Conservation (phyloP, 2,797 vertebrate species). For the Enteromius mattozi region DNA sequence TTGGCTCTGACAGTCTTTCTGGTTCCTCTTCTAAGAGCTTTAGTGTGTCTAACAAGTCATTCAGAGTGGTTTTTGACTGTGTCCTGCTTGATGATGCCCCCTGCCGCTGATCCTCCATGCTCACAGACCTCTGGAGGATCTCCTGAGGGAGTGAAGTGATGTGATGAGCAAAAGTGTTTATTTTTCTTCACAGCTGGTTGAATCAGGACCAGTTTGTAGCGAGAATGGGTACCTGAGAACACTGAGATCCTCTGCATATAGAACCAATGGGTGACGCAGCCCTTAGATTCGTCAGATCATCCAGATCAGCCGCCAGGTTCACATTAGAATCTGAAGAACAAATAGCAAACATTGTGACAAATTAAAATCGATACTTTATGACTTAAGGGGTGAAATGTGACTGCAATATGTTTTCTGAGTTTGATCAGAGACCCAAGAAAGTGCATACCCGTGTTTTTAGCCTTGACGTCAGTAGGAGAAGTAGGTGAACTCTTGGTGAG, state of each 20-base stretch:
- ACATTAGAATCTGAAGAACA: conserved; percentile 72
- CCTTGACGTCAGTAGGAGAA: conserved; percentile 72
- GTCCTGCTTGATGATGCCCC: conserved; percentile 68
- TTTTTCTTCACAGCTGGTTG: not conserved
- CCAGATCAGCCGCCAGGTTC: conserved; percentile 61
- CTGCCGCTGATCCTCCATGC: conserved; percentile 74
- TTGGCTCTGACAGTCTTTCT: conserved; percentile 76
- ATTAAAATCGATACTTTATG: not conserved
- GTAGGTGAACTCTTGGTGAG: conserved; percentile 63
- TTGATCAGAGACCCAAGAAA: not conserved
- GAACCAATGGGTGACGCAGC: conserved; percentile 70
- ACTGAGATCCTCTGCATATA: conserved; percentile 69
- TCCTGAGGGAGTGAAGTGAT: conserved; percentile 68
- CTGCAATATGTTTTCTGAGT: not conserved
- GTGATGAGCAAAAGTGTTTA: not conserved
- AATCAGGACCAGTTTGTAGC: not conserved
- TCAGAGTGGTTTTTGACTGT: conserved; percentile 85
- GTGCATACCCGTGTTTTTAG: conserved; percentile 82
- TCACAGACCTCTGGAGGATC: conserved; percentile 68
- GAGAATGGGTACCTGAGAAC: conserved; percentile 71
- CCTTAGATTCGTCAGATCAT: conserved; percentile 68
- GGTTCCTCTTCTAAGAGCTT: conserved; percentile 90
- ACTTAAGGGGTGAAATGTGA: not conserved
- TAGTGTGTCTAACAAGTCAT: conserved; percentile 89
- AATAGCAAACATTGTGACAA: not conserved